These are phyloP conservation scores for Timema podura DNA, from an alignment of 2,888 invertebrate species.

Conservation along the genomic window DNA sequence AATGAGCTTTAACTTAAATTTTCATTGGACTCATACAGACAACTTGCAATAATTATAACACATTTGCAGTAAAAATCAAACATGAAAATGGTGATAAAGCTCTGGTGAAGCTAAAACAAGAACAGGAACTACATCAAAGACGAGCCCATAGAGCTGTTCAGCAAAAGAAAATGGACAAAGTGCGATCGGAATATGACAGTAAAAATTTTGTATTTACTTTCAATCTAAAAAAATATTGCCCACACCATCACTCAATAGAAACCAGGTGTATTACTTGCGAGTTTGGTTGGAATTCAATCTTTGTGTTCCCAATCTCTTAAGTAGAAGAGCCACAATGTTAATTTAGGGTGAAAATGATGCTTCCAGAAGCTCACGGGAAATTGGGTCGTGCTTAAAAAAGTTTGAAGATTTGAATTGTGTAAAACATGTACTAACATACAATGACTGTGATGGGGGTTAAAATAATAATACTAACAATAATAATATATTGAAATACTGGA, in stretches of 20 bases:
- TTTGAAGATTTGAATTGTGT: not conserved
- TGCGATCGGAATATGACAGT: slow-evolving; percentile 3
- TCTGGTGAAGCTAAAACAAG: not conserved
- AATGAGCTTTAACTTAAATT: slow-evolving; percentile 3
- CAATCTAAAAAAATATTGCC: not conserved
- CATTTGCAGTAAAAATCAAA: not conserved
- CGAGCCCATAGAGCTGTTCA: not conserved
- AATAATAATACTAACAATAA: not conserved
- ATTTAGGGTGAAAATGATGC: slow-evolving; percentile 3
- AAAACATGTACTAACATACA: slow-evolving; percentile 10
- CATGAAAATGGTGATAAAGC: not conserved
- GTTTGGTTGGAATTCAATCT: slow-evolving; percentile 6
- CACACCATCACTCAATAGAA: slow-evolving; percentile 1
- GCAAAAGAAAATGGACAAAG: not conserved
- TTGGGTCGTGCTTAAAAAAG: slow-evolving; percentile 8
- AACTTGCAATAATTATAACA: not conserved
- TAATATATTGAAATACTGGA: not conserved
- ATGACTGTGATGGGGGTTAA: not conserved
- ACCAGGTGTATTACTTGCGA: not conserved
- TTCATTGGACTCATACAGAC: not conserved
- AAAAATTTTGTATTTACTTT: slow-evolving; percentile 6
- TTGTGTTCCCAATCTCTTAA: slow-evolving; percentile 3
- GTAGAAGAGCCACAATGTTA: slow-evolving; percentile 6
- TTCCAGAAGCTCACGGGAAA: slow-evolving; percentile 10
- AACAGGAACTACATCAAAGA: not conserved